Evolutionary conservation across 2,113 vertebrate species (phyloP), one percentile per base, ranked within the genome.

Genomic region (Acrocephalus kingi): DNA sequence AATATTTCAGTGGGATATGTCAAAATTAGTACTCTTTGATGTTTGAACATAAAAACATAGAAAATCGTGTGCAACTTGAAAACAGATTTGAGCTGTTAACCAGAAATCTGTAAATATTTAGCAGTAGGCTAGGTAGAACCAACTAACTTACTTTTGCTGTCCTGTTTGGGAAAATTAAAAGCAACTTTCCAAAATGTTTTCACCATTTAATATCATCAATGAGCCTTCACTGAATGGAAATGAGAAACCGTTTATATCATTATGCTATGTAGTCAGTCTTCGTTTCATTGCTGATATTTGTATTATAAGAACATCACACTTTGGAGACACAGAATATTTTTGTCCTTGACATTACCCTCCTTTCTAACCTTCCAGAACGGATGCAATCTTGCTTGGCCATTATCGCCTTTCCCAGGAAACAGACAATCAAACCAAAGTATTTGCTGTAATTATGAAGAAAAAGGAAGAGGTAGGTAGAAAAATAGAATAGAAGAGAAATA

Each of bases 371-470:
- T 91, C 59, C 96, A 99, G 99, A 98, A 98, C 98, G 21, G 99
- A 99, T 89, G 98, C 99, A 97, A 98, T 99, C 97, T 98, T 99
- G 84, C 93, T 99, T 94, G 99, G 99, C 93, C 99, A 99, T 98
- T 99, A 98, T 96, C 99, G 99, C 96, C 98, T 99, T 96, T 99
- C 99, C 97, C 99, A 99, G 97, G 99, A 99, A 95, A 99, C 98
- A 41, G 99, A 99, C 98, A 99, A 99, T 99, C 99, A 99, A 99
- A 99, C 99, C 99, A 99, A 99, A 99, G 99, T 99, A 97, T 99
- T 99, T 98, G 99, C 99, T 98, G 99, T 99, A 81, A 98, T 99
- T 96, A 98, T 98, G 97, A 99, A 99, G 98, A 99, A 98, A 96
- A 99, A 99, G 94, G 99, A 99, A 85, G 99, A 99, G 97, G 99